These are phyloP conservation scores for Alethe castanea DNA, from an alignment of 2,113 vertebrate species.

Conservation along the genomic window DNA sequence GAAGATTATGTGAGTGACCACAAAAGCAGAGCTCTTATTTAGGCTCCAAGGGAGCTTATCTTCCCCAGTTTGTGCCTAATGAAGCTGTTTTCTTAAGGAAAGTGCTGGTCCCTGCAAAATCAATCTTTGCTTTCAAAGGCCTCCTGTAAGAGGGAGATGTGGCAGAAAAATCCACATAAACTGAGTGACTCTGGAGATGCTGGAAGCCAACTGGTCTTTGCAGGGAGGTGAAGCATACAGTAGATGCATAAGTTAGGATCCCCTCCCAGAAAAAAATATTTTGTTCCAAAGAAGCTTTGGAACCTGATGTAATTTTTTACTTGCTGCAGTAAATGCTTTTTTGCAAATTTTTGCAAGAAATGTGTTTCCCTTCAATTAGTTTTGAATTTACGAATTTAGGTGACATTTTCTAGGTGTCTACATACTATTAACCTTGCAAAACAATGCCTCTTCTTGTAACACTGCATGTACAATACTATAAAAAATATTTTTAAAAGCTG, in stretches of 20 bases:
- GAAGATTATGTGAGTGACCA: background rate
- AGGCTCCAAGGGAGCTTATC: background rate
- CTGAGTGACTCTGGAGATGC: background rate
- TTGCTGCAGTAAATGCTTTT: background rate
- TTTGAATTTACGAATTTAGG: background rate
- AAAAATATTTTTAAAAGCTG: background rate
- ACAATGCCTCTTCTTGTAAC: background rate
- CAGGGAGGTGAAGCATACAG: rapidly evolving
- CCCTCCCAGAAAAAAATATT: background rate
- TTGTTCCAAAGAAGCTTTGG: background rate
- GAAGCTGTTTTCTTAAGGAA: background rate
- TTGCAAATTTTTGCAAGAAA: background rate
- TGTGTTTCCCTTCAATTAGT: rapidly evolving
- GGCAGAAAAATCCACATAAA: background rate
- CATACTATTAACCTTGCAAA: background rate
- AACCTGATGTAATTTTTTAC: background rate
- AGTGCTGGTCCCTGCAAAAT: background rate
- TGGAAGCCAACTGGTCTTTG: background rate
- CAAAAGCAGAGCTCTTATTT: background rate
- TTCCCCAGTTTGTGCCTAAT: background rate
- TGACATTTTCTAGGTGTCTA: background rate
- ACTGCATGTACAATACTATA: background rate
- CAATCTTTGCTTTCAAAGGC: background rate
- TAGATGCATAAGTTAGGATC: background rate
- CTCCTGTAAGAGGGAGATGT: background rate